Evolutionary conservation across 2,113 vertebrate species (phyloP).

Genomic region (Pholis gunnellus): DNA sequence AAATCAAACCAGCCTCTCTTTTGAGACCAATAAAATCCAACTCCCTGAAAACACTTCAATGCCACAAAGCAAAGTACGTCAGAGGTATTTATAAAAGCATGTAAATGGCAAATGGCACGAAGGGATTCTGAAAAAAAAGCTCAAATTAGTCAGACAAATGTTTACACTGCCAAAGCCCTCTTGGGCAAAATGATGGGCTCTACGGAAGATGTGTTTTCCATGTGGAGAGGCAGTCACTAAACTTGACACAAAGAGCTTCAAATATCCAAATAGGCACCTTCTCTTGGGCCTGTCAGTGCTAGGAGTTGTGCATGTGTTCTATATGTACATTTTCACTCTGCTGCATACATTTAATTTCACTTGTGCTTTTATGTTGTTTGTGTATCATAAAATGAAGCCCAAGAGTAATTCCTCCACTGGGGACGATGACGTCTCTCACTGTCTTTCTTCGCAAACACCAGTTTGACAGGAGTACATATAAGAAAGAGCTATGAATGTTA

Average conservation of each 20-base stretch:
- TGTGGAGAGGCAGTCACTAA: constrained; percentile 27
- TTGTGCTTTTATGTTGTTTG: constrained; percentile 15
- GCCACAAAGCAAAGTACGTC: constrained; percentile 41
- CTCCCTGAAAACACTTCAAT: constrained; percentile 37
- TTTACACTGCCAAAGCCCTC: constrained; percentile 43
- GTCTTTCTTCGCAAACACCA: constrained; percentile 5
- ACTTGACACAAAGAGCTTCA: constrained; percentile 32
- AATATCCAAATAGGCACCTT: constrained; percentile 28
- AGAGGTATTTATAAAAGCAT: constrained; percentile 47
- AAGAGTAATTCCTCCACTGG: constrained; percentile 30
- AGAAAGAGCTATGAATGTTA: constrained; percentile 29
- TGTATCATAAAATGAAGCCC: constrained; percentile 21
- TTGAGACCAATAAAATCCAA: constrained; percentile 34
- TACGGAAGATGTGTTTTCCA: constrained; percentile 24
- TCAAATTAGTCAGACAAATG: constrained; percentile 64
- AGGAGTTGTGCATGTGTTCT: neutral
- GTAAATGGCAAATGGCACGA: constrained; percentile 46
- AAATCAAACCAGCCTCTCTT: constrained; percentile 39
- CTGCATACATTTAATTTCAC: constrained; percentile 10
- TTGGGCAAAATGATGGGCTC: constrained; percentile 27
- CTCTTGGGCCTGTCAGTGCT: constrained; percentile 9
- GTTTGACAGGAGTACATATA: constrained; percentile 6
- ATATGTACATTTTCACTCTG: neutral
- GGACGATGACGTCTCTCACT: constrained; percentile 32
- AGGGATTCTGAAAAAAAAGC: constrained; percentile 40